phyloP scores from a whole-genome alignment of 2,888 invertebrate genomes.

The Lycaena phlaeas region DNA sequence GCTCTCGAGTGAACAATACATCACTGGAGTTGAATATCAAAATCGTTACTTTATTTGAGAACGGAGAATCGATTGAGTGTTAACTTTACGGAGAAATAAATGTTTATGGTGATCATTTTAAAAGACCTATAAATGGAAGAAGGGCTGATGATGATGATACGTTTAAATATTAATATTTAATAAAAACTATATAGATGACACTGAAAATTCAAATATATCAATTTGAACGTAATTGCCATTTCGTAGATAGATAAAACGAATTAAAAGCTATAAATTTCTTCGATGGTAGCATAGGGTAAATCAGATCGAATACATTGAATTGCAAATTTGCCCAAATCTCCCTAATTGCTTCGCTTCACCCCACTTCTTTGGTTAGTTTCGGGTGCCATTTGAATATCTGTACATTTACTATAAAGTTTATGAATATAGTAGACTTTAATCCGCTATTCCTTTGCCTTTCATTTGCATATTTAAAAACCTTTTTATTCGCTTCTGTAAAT shows the following conservation, averaged over 20 bases:
- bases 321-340: slow-evolving; percentile 26
- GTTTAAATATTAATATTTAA: too few relatives aligned
- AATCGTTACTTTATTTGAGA: slow-evolving; percentile 19
- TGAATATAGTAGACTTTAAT: slow-evolving; percentile 3
- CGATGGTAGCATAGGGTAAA: slow-evolving; percentile 13
- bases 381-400: slow-evolving; percentile 21
- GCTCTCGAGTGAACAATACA: slow-evolving; percentile 22
- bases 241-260: slow-evolving; percentile 13
- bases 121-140: too few relatives aligned
- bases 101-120: too few relatives aligned
- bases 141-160: too few relatives aligned
- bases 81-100: not conserved
- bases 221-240: slow-evolving; percentile 3
- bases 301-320: slow-evolving; percentile 24
- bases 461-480: not conserved
- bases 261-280: slow-evolving; percentile 18
- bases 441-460: not conserved
- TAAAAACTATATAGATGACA: too few relatives aligned
- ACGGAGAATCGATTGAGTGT: slow-evolving; percentile 16
- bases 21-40: slow-evolving; percentile 20
- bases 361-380: slow-evolving; percentile 19
- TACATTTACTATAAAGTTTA: slow-evolving; percentile 15
- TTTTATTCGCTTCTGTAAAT: not conserved
- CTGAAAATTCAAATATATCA: slow-evolving; percentile 1
- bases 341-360: slow-evolving; percentile 24